Evolutionary conservation across 2,888 invertebrate genomes (phyloP), one percentile per base, ranked within the genome.

Genomic region (Ptilodon capucinus): DNA sequence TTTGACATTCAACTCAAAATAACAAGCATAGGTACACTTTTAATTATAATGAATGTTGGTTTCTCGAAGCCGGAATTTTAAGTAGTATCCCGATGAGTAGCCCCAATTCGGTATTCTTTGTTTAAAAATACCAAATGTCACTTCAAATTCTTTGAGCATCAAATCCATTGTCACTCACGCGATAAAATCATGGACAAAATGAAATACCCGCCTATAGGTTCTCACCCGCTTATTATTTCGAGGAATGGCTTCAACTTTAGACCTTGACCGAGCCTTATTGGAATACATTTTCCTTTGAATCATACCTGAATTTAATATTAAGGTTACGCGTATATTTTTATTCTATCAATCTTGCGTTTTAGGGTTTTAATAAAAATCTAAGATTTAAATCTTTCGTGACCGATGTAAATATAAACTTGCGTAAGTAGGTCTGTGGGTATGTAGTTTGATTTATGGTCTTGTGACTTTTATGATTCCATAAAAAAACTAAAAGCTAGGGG

Each of bases 311-410:
- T 48, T 51, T 60, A 55, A 62, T 62, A 46, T 38, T 2, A 44
- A 51, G 49, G 50, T 59, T 61, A 48, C 44, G 46, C 38, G 40
- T 56, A 51, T 16, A 34, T 58, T 47, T 54, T 54, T 57, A 53
- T 58, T 48, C 40, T 50, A 58, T 58, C 52, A 55, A 60, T 57
- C 44, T 44, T 62, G 46, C 18, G 36, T 7, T 35, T 40, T 38
- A 48, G 51, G 36, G 44, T 46, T 49, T 51, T 50, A 51, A 51
- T 55, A 57, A 53, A 51, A 44, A 49, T 23, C 17, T 52, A 25
- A 48, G 28, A 60, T 55, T 40, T 52, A 7, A 25, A 49, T 55
- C 34, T 39, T 17, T 42, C 42, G 46, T 52, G 57, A 45, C 42
- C 38, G 40, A 48, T 46, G 30, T 43, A 32, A 25, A 41, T 52